Evolutionary conservation across 2,888 invertebrate genomes (phyloP).

Genomic region (Caenorhabditis imperialis): DNA sequence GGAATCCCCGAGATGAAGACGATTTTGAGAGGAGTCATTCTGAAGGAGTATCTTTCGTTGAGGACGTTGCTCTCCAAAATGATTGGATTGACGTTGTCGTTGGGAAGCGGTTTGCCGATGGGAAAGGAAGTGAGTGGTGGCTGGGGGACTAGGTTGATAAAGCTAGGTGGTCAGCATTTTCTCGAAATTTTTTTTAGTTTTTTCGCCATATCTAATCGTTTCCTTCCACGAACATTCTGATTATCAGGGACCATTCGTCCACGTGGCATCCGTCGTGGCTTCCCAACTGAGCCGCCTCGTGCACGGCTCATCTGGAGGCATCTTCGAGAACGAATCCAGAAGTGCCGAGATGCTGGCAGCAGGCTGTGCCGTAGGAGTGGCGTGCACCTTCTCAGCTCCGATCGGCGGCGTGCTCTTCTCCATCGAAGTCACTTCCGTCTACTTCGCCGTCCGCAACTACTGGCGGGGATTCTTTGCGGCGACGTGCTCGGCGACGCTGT

Average conservation of each 20-base stretch:
- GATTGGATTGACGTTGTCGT: slow-evolving; percentile 92
- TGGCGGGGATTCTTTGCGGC: slow-evolving; percentile 99
- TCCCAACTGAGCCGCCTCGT: slow-evolving; percentile 91
- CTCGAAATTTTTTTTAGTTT: neutral
- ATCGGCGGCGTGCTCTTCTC: slow-evolving; percentile 98
- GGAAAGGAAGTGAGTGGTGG: slow-evolving; percentile 88
- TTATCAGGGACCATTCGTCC: slow-evolving; percentile 91
- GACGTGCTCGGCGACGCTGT: slow-evolving; percentile 95
- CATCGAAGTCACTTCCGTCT: slow-evolving; percentile 98
- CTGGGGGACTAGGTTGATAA: too few species aligned
- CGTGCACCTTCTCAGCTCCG: slow-evolving; percentile 94
- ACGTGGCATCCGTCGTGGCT: slow-evolving; percentile 96
- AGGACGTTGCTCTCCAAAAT: slow-evolving; percentile 94
- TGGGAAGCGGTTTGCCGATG: slow-evolving; percentile 94
- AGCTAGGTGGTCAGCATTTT: neutral
- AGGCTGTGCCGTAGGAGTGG: slow-evolving; percentile 95
- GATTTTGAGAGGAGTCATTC: slow-evolving; percentile 90
- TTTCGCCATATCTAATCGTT: too few species aligned
- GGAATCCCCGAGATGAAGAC: slow-evolving; percentile 84
- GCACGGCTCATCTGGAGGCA: slow-evolving; percentile 80
- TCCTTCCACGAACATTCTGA: slow-evolving; percentile 9
- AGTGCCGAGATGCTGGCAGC: slow-evolving; percentile 96
- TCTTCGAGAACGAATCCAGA: slow-evolving; percentile 73
- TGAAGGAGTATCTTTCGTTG: slow-evolving; percentile 97
- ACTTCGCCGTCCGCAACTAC: slow-evolving; percentile 97